Evolutionary conservation across 2,888 invertebrate genomes (phyloP).

Genomic region (Diloba caeruleocephala): DNA sequence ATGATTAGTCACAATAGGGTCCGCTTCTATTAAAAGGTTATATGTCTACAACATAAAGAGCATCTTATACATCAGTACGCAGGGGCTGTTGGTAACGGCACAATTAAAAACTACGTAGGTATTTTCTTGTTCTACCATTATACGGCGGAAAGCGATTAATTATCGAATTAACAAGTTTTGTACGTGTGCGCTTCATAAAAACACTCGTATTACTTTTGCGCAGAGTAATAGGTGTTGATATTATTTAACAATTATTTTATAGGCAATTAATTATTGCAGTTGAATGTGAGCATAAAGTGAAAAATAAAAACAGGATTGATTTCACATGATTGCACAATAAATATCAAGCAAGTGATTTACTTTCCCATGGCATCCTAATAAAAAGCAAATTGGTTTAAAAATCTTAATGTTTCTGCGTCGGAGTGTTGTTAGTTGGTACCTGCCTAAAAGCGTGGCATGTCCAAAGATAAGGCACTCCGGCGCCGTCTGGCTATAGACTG

Average conservation of each 20-base stretch:
- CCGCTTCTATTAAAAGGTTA: constrained; percentile 84
- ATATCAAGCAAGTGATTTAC: constrained; percentile 39
- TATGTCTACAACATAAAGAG: constrained; percentile 76
- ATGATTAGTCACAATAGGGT: constrained; percentile 88
- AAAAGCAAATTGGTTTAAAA: constrained; percentile 85
- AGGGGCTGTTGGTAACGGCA: constrained; percentile 47
- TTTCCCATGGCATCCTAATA: constrained; percentile 72
- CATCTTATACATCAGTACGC: constrained; percentile 63
- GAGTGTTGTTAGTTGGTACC: constrained; percentile 79
- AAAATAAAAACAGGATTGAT: too few relatives aligned
- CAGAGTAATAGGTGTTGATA: constrained; percentile 32
- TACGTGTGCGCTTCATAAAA: constrained; percentile 36
- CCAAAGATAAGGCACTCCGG: constrained; percentile 84
- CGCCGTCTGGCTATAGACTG: constrained; percentile 85
- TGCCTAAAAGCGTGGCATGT: constrained; percentile 88
- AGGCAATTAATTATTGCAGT: constrained; percentile 10
- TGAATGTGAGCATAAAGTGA: constrained; percentile 19
- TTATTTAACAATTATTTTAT: constrained; percentile 16
- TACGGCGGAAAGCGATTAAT: constrained; percentile 46
- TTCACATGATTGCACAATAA: constrained; percentile 13
- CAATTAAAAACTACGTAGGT: constrained; percentile 47
- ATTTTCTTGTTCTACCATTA: constrained; percentile 48
- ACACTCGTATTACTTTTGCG: constrained; percentile 19
- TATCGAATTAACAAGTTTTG: constrained; percentile 52
- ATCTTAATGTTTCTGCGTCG: constrained; percentile 75